Evolutionary conservation across 2,113 vertebrate species (phyloP).

Genomic region (Lepus timidus): DNA sequence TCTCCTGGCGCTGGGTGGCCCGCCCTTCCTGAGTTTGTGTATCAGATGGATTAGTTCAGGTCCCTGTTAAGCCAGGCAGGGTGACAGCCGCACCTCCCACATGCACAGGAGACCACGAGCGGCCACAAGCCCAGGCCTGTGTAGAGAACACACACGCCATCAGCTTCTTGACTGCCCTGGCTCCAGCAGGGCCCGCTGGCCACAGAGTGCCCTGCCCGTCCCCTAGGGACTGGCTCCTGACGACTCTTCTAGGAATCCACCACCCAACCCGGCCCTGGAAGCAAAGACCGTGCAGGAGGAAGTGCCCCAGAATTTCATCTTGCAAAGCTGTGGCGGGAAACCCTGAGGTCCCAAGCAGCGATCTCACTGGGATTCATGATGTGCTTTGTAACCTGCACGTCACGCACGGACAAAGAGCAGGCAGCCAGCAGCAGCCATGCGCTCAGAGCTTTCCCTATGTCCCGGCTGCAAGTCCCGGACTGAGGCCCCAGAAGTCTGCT

Average conservation of each 20-base stretch:
- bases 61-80: neutral
- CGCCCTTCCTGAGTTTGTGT: neutral
- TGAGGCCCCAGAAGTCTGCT: neutral
- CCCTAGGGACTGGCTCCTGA: neutral
- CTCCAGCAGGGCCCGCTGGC: neutral
- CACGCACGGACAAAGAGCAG: fast-evolving
- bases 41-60: neutral
- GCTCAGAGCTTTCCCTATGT: neutral
- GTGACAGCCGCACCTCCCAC: neutral
- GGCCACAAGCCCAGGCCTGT: too few relatives aligned
- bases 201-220: neutral
- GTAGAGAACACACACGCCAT: neutral
- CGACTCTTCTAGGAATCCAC: neutral
- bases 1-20: neutral
- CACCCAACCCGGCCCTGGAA: neutral
- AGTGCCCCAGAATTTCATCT: neutral
- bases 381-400: neutral
- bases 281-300: neutral
- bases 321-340: neutral
- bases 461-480: neutral
- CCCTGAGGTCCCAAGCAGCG: neutral
- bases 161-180: neutral
- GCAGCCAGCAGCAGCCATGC: neutral
- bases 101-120: too few relatives aligned
- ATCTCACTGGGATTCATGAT: neutral